These are phyloP conservation scores for Rhagophthalmus giganteus DNA, from an alignment of 2,888 invertebrate genomes.

Conservation along the genomic window DNA sequence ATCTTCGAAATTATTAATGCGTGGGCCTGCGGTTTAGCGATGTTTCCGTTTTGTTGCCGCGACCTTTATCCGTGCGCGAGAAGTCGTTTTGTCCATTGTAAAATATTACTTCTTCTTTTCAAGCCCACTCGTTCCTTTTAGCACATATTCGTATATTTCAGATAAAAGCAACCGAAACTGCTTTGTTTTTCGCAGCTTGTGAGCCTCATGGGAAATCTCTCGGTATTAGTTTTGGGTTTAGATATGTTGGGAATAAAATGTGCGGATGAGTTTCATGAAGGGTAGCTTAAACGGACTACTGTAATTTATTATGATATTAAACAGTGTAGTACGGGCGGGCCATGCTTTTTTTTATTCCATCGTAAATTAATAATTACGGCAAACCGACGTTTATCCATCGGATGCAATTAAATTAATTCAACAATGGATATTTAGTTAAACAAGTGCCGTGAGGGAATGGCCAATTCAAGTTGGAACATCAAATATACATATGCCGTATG, in stretches of 20 bases:
- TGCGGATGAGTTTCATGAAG: slow-evolving; percentile 35
- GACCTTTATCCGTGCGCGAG: neutral
- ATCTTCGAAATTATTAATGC: too few species aligned
- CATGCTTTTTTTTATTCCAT: neutral
- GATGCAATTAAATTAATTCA: neutral
- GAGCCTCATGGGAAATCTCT: slow-evolving; percentile 37
- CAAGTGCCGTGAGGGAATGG: neutral
- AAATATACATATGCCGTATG: slow-evolving; percentile 4
- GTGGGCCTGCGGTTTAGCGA: too few species aligned
- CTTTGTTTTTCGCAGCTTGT: slow-evolving; percentile 31
- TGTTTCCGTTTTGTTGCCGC: too few species aligned
- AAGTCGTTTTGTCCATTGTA: slow-evolving; percentile 12
- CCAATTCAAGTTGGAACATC: slow-evolving; percentile 5
- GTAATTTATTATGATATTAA: slow-evolving; percentile 39
- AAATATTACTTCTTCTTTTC: slow-evolving; percentile 14
- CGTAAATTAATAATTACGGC: neutral
- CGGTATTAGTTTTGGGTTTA: slow-evolving; percentile 38
- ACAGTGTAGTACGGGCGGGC: too few species aligned
- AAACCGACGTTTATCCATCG: neutral
- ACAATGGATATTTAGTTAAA: too few species aligned
- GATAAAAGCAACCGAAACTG: slow-evolving; percentile 20
- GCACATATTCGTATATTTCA: slow-evolving; percentile 22
- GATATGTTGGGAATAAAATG: slow-evolving; percentile 38
- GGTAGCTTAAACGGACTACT: slow-evolving; percentile 36
- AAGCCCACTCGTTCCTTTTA: slow-evolving; percentile 14